Base-by-base conservation (phyloP, 1,140 invertebrate genomes). In the Zaprionus africanus region DNA sequence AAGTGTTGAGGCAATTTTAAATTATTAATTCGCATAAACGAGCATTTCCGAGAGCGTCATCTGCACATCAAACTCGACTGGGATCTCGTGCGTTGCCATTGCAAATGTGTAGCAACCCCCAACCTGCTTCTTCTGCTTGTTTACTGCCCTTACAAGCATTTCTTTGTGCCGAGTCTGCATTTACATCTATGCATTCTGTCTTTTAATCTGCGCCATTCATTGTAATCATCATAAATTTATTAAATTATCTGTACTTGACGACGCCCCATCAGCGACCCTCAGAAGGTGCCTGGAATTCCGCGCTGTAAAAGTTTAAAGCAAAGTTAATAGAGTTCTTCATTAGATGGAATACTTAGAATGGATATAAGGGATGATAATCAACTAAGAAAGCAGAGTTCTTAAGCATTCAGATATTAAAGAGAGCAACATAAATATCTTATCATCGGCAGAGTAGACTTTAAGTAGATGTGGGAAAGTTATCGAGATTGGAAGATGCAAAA, bases 171-270 rank as follows among this genome's bases (percentile, higher is more conserved):
- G 12, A 19, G n/a, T 12, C 43, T 26, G 38, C 13, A 60, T 22
- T 24, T 26, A 0, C 58, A 38, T 63, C 41, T 58, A 63, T 54
- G 15, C 34, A 51, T 11, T 68, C 59, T 26, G 66, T 62, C 54
- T 66, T 61, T 81, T 61, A 74, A 85, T 81, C 76, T 85, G 41
- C 66, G 53, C 64, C 19, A 61, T 61, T 59, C 64, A 74, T 68
- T 77, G 80, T 75, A 87, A 86, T 72, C 74, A 77, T 87, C 62
- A 80, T 78, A 82, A 82, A 76, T 87, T 82, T 72, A 87, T 86
- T 87, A 83, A 82, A 86, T 86, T 87, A 87, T 67, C n/a, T 49
- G 22, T 46, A 72, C 83, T 82, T 87, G 77, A 83, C 76, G 67
- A 72, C 67, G 59, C 61, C 38, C 54, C 57, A 24, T 22, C 26